Percentiles rank a stretch among this genome's conserved stretches.
phyloP scores from a whole-genome alignment of 2,797 vertebrate species.

The Agapornis canus region DNA sequence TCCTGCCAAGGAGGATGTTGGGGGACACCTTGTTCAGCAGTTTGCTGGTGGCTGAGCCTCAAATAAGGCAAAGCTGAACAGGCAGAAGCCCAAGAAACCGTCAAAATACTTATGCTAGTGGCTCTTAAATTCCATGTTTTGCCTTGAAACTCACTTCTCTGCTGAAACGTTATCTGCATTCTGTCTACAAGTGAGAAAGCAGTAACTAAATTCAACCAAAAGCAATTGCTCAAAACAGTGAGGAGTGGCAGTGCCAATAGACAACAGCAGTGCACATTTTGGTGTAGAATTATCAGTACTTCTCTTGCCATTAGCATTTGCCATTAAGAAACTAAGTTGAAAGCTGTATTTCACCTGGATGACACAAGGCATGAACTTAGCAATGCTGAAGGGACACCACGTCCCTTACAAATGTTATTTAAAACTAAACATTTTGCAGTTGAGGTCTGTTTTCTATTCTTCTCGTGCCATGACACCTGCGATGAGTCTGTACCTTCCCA shows the following conservation, averaged over 20 bases:
- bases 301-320: neutral
- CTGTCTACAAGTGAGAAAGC: neutral
- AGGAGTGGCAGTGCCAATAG: neutral
- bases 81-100: conserved; percentile 36
- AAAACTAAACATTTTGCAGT: neutral
- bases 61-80: neutral
- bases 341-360: neutral
- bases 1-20: fast-evolving
- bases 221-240: neutral
- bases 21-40: neutral
- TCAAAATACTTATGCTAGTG: conserved; percentile 17
- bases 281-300: neutral
- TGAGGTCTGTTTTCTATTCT: neutral
- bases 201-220: neutral
- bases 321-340: neutral
- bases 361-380: neutral
- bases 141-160: neutral
- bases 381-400: fast-evolving
- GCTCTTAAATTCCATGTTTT: conserved; percentile 10
- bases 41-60: conserved; percentile 21
- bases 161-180: neutral
- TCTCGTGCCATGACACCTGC: neutral
- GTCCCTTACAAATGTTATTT: neutral
- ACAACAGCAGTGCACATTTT: neutral
- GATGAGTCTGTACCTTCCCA: neutral